A percentile compares a stretch with the other conserved stretches of the same genome.
Evolutionary conservation across 2,113 vertebrate genomes (phyloP).

Genomic region (Crypturellus undulatus): DNA sequence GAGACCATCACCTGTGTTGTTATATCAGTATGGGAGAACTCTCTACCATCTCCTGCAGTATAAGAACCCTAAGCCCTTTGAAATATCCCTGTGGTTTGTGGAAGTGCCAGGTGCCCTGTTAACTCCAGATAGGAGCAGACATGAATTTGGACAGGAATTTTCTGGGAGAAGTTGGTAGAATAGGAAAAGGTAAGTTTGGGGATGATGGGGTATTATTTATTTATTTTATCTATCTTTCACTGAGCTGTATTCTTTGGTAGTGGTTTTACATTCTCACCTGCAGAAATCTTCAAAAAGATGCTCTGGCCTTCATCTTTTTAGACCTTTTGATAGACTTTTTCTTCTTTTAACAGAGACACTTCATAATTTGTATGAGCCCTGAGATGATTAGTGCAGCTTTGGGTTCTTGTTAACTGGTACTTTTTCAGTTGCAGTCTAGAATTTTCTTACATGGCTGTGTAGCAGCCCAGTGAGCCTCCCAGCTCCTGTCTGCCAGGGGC

Average conservation of each 20-base stretch:
- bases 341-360: background rate
- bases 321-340: background rate
- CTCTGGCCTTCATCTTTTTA: background rate
- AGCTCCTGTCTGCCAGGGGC: background rate
- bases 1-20: background rate
- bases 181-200: too few species aligned
- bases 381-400: background rate
- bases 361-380: background rate
- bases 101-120: background rate
- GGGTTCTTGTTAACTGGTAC: background rate
- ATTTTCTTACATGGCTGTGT: background rate
- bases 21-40: background rate
- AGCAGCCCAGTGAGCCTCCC: background rate
- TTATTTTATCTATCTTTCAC: background rate
- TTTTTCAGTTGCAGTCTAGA: background rate
- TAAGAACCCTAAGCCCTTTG: background rate
- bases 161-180: too few species aligned
- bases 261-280: background rate
- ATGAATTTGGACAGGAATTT: background rate
- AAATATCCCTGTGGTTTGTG: background rate
- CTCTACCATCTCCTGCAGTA: background rate
- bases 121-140: background rate
- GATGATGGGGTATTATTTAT: too few species aligned
- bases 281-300: background rate
- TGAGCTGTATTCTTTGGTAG: background rate